Conservation (phyloP, 2,797 vertebrate genomes). For the Peromyscus nudipes region DNA sequence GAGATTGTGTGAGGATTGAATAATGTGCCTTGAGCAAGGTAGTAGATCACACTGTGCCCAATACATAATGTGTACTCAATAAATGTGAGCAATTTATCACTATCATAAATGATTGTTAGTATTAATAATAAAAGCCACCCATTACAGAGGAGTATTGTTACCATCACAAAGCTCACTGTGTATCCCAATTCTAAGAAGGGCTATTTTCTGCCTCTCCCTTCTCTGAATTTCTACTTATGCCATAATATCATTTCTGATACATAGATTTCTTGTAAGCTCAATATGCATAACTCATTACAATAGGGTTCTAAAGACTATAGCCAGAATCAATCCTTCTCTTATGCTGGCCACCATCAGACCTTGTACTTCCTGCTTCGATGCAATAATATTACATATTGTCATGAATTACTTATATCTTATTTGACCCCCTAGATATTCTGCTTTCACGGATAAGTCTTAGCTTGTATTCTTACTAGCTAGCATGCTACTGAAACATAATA, state of each 20-base stretch:
- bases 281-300: slow-evolving; percentile 66
- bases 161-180: slow-evolving; percentile 31
- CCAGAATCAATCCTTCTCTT: slow-evolving; percentile 66
- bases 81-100: slow-evolving; percentile 61
- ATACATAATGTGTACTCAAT: slow-evolving; percentile 28
- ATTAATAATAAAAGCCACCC: slow-evolving; percentile 75
- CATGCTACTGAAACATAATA: background rate
- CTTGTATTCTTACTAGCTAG: background rate
- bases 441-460: background rate
- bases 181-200: slow-evolving; percentile 69
- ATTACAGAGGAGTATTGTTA: slow-evolving; percentile 52
- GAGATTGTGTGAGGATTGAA: slow-evolving; percentile 17
- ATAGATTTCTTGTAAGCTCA: slow-evolving; percentile 74
- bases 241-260: slow-evolving; percentile 51
- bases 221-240: slow-evolving; percentile 72
- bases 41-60: background rate
- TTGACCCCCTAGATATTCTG: background rate
- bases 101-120: slow-evolving; percentile 58
- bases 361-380: slow-evolving; percentile 18
- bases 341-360: background rate
- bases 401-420: slow-evolving; percentile 57
- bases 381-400: background rate
- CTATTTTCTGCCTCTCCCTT: slow-evolving; percentile 67
- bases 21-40: background rate
- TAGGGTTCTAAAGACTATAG: slow-evolving; percentile 43